Conservation (phyloP, 1,140 invertebrate species). For the Heliothis virescens region DNA sequence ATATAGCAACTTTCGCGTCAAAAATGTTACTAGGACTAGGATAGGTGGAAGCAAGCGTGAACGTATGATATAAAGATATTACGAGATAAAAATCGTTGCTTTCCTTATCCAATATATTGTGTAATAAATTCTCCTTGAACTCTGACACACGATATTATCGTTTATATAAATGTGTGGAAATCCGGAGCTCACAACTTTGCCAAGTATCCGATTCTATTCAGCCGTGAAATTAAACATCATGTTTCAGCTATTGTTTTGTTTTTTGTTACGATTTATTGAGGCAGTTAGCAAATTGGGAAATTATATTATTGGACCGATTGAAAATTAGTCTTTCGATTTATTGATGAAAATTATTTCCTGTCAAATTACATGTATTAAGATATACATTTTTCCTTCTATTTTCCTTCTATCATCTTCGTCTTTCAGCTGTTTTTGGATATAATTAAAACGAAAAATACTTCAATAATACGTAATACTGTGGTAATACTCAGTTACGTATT, state of each 20-base stretch:
- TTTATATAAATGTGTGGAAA: not conserved
- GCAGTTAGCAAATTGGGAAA: not conserved
- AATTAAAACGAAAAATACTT: too few species aligned
- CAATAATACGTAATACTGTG: too few species aligned
- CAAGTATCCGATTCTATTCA: not conserved
- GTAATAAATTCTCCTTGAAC: slow-evolving; percentile 1
- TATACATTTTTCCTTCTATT: too few species aligned
- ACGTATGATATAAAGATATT: too few species aligned
- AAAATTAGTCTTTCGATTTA: too few species aligned
- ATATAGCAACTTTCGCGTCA: too few species aligned
- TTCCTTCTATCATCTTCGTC: not conserved
- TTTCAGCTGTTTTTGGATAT: not conserved
- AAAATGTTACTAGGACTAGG: too few species aligned
- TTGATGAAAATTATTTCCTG: not conserved
- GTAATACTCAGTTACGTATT: not conserved
- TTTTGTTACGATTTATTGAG: not conserved
- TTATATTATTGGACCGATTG: too few species aligned
- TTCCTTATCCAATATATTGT: too few species aligned
- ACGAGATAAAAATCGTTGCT: too few species aligned
- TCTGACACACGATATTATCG: not conserved
- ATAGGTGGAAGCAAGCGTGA: too few species aligned
- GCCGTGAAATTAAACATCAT: slow-evolving; percentile 12
- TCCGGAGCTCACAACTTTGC: not conserved
- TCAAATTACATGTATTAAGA: too few species aligned
- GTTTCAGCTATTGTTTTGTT: not conserved